Base-by-base conservation (phyloP, 2,113 vertebrate genomes). In the Centropus unirufus region DNA sequence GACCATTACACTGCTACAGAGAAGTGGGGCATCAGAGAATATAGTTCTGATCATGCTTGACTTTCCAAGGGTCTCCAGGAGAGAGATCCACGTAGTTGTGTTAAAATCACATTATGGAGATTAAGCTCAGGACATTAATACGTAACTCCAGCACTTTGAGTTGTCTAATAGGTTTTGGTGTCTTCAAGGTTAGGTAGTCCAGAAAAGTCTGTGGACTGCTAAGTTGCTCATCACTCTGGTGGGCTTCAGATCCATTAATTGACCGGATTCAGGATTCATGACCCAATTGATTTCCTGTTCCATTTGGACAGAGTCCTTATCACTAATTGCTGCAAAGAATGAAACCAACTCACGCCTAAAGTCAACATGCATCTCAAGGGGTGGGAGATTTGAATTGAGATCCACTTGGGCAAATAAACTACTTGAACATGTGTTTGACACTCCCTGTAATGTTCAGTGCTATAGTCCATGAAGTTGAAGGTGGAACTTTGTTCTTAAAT, bases 391-490 rank as follows among this genome's bases (percentile, higher is more conserved):
- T 63, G 18, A 44, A 7, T 0, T 47, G 59, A 73, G 49, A 61
- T 80, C 22, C 23, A 8, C 32, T 52, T 34, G 44, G 58, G 34
- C 44, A 47, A 42, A 68, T 32, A 36, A 86, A 16, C 1, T 23
- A 42, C 64, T 20, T 46, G n/a, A 63, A 59, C 0, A 2, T 73
- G 22, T 11, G 5, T 59, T 63, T 68, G 22, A 26, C 29, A 32
- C 22, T 68, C 24, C 29, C 13, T 5, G 4, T 8, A 12, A 27
- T 32, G 17, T 39, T 80, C 54, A 69, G 36, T 44, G 36, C 46
- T 57, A 1, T 0, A 1, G 15, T 77, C 34, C 32, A 11, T 9
- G 20, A 19, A n/a, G 8, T 8, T 30, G 24, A 42, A 82, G 21
- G 40, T 58, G 57, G 32, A 75, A 39, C 24, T 63, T 86, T 4